Evolutionary conservation across 2,888 invertebrate species (phyloP).

Genomic region (Leucoma salicis): DNA sequence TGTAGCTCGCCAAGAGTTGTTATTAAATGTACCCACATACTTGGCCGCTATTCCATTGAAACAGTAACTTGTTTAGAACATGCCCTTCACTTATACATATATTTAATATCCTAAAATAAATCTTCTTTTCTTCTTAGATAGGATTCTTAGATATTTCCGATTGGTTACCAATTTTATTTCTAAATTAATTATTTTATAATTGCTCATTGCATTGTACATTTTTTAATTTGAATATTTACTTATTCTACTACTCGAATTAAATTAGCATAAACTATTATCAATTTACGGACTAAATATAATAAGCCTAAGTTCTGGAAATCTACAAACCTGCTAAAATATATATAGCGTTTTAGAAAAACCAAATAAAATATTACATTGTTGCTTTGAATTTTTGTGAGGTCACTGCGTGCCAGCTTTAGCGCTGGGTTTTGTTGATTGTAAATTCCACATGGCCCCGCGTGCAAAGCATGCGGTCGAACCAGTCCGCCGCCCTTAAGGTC

Average conservation of each 20-base stretch:
- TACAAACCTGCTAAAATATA: no score
- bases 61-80: slow-evolving; percentile 23
- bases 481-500: slow-evolving; percentile 71
- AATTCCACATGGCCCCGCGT: slow-evolving; percentile 51
- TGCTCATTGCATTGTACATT: no score
- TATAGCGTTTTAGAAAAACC: slow-evolving; percentile 22
- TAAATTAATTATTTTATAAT: no score
- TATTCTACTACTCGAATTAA: no score
- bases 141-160: no score
- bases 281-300: no score
- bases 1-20: slow-evolving; percentile 21
- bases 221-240: no score
- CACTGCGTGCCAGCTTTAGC: slow-evolving; percentile 36
- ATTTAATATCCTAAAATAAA: slow-evolving; percentile 12
- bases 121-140: no score
- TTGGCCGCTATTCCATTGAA: slow-evolving; percentile 14
- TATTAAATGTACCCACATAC: slow-evolving; percentile 24
- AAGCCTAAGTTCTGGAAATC: no score
- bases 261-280: no score
- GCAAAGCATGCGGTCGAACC: slow-evolving; percentile 69
- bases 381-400: slow-evolving; percentile 41
- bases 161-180: no score
- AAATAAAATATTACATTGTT: slow-evolving; percentile 35
- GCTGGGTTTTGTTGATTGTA: slow-evolving; percentile 40
- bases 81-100: slow-evolving; percentile 28